Percentiles rank a stretch among this genome's conserved stretches.
These are phyloP conservation scores for Euspilapteryx auroguttella DNA, from an alignment of 2,888 invertebrate genomes.

Conservation along the genomic window DNA sequence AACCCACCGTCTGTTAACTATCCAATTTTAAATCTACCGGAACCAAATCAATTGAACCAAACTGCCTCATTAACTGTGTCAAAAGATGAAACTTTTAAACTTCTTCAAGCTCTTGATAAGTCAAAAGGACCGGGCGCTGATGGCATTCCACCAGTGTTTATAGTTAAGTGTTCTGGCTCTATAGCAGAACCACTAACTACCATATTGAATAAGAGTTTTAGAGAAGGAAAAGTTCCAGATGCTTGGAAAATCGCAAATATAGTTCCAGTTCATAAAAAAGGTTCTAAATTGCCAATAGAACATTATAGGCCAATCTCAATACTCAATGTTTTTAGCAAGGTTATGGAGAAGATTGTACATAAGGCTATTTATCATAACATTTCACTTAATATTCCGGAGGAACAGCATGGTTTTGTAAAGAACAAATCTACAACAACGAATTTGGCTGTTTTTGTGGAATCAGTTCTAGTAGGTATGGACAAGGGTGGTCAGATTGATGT, in stretches of 20 bases:
- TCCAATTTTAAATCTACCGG: too few relatives aligned
- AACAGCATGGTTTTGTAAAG: not conserved
- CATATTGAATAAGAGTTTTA: not conserved
- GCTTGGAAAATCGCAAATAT: conserved; percentile 1
- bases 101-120: too few relatives aligned
- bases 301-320: not conserved
- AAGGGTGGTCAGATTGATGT: not conserved
- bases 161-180: not conserved
- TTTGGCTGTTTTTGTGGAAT: not conserved
- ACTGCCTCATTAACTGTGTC: too few relatives aligned
- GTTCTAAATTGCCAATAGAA: not conserved
- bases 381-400: not conserved
- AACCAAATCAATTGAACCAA: too few relatives aligned
- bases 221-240: not conserved
- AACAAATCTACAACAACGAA: not conserved
- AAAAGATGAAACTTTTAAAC: too few relatives aligned
- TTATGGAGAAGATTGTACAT: not conserved
- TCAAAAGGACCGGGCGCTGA: not conserved
- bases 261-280: conserved; percentile 1
- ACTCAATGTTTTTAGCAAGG: not conserved
- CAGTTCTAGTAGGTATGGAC: not conserved
- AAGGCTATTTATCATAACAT: not conserved
- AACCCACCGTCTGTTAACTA: too few relatives aligned
- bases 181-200: not conserved
- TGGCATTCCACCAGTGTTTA: not conserved